phyloP scores from a whole-genome alignment of 2,113 vertebrate species.

The Gallinago undulata region DNA sequence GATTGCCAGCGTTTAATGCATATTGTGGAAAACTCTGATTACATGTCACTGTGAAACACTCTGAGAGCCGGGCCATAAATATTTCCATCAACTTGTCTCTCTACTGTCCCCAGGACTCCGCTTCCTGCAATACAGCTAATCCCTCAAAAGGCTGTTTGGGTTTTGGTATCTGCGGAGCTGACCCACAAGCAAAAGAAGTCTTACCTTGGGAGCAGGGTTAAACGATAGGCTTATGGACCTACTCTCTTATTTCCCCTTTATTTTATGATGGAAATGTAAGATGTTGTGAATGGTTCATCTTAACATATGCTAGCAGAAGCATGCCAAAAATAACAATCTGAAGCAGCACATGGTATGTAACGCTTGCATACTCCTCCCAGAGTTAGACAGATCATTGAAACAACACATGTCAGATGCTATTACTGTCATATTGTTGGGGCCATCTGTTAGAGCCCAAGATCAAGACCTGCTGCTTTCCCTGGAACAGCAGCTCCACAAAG shows the following conservation, averaged over 20 bases:
- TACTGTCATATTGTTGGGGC: conserved; percentile 76
- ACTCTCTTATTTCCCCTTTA: conserved; percentile 12
- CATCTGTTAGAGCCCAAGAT: conserved; percentile 81
- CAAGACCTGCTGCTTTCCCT: conserved; percentile 72
- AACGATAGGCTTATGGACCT: conserved; percentile 44
- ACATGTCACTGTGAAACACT: conserved; percentile 32
- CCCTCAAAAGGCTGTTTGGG: background rate
- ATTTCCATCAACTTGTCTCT: conserved; percentile 40
- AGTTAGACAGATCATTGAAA: conserved; percentile 75
- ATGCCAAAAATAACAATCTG: conserved; percentile 80
- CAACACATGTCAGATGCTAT: conserved; percentile 82
- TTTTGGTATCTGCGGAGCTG: conserved; percentile 32
- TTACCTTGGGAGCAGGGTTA: conserved; percentile 69
- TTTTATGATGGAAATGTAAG: conserved; percentile 74
- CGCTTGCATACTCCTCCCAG: conserved; percentile 74
- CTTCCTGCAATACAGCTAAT: conserved; percentile 1
- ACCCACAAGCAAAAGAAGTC: background rate
- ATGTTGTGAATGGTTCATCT: conserved; percentile 72
- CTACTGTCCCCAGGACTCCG: background rate
- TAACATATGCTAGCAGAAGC: conserved; percentile 78
- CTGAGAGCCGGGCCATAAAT: conserved; percentile 8
- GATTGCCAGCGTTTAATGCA: conserved; percentile 29
- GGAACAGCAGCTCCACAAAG: conserved; percentile 64
- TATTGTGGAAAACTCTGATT: conserved; percentile 53
- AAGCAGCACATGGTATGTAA: conserved; percentile 74